Evolutionary conservation across 2,888 invertebrate genomes (phyloP).

Genomic region (Xestia sexstrigata): DNA sequence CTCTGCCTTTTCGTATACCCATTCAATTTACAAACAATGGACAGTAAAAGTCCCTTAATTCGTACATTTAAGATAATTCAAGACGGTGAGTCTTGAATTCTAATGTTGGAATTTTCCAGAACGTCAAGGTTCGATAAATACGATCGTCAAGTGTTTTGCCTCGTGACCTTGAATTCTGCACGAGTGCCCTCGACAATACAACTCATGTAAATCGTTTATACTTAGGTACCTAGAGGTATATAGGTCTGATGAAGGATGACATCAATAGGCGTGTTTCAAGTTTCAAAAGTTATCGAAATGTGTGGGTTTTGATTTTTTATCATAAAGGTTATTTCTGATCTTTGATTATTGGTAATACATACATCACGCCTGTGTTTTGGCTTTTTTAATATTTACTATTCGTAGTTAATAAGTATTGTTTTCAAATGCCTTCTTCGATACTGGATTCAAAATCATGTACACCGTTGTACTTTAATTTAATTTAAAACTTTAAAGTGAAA

Average conservation of each 20-base stretch:
- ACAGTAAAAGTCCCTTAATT: neutral
- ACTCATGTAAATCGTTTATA: slow-evolving; percentile 35
- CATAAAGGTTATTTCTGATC: neutral
- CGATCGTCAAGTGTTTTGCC: slow-evolving; percentile 32
- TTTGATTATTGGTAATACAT: neutral
- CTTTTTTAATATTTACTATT: neutral
- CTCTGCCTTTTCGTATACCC: neutral
- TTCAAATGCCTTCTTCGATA: neutral
- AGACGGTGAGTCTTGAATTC: too few species aligned
- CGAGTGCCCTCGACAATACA: slow-evolving; percentile 30
- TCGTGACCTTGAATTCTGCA: slow-evolving; percentile 29
- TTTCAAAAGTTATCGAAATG: neutral
- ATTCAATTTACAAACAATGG: neutral
- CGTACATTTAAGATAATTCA: neutral
- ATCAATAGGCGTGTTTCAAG: neutral
- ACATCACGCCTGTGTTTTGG: neutral
- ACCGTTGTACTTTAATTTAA: neutral
- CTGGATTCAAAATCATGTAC: too few species aligned
- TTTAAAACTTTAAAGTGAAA: neutral
- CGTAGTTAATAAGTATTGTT: too few species aligned
- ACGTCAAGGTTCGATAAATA: slow-evolving; percentile 29
- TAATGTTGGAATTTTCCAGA: slow-evolving; percentile 28
- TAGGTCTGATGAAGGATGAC: neutral
- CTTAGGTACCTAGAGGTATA: neutral
- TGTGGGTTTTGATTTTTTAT: neutral